These are phyloP conservation scores for Albula glossodonta DNA, from an alignment of 2,113 vertebrate genomes.

Conservation along the genomic window DNA sequence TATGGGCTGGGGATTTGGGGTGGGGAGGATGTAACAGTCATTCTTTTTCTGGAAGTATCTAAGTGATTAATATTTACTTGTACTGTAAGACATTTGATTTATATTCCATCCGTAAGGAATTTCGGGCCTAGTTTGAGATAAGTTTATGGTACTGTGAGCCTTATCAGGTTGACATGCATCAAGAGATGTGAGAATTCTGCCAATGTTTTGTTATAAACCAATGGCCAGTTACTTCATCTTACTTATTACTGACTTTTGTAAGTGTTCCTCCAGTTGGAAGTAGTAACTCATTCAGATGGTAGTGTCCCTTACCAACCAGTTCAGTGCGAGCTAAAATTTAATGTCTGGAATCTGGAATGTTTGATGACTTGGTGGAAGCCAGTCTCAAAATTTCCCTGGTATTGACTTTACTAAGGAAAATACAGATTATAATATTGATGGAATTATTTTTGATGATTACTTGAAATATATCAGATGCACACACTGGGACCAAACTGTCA, in stretches of 20 bases:
- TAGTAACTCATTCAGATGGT: no score
- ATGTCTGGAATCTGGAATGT: no score
- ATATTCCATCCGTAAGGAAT: slow-evolving; percentile 7
- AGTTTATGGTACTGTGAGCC: background rate
- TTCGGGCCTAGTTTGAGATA: slow-evolving; percentile 1
- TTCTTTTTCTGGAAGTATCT: slow-evolving; percentile 14
- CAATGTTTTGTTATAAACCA: background rate
- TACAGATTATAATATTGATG: background rate
- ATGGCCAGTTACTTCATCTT: no score
- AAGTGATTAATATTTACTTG: slow-evolving; percentile 6
- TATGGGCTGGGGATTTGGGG: background rate
- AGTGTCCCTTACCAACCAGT: no score
- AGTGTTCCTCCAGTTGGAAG: no score
- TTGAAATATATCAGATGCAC: background rate
- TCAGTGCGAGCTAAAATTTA: no score
- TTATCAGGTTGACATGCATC: background rate
- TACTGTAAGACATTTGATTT: background rate
- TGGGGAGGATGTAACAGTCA: background rate
- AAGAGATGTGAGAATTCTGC: background rate
- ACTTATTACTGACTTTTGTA: no score
- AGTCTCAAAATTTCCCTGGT: no score
- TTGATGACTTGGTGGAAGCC: no score
- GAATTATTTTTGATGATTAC: no score
- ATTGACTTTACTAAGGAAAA: background rate
- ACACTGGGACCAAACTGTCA: background rate